Base-by-base conservation (phyloP, 2,113 vertebrate species). In the Fulica atra region DNA sequence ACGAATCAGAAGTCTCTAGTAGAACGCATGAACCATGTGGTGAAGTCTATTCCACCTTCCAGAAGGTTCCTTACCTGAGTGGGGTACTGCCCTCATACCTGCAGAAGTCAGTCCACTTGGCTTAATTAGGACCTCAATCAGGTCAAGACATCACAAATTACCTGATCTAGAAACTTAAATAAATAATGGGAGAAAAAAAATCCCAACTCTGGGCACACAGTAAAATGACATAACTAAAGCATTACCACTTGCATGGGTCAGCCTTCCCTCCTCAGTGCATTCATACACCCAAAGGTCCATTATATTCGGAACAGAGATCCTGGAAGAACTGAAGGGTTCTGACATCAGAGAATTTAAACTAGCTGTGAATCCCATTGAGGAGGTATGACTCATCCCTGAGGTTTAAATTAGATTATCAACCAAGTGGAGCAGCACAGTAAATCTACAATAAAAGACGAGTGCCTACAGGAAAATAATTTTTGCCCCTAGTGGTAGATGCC, bases 401-500 rank as follows among this genome's bases (percentile, higher is more conserved):
- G 94, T 94, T 95, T 96, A 96, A 97, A 96, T 96, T 83, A 96
- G 97, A 97, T 97, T 97, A 97, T 94, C 95, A 95, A 69, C 82
- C 88, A 86, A 92, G 88, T 91, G 77, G 78, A 92, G 86, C 66
- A 96, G 85, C 73, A 94, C 33, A 46, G 92, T 92, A 87, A 93
- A 93, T 91, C 77, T 93, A 60, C 72, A 96, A 97, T 94, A 97
- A 83, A 97, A 96, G 89, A 92, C 38, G 61, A 95, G 89, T 93
- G 96, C 97, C 97, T 97, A 96, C 89, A 97, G 96, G 94, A 95
- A 97, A 97, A 96, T 94, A 92, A 78, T 74, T 97, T 92, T 97
- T 97, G 97, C 96, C 96, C 96, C 97, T 97, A 96, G 95, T 97
- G 97, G 96, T 89, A 97, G 96, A 97, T 91, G 87, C 94, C 86